Percentiles rank a stretch among this genome's conserved stretches.
Conservation (phyloP, 1,140 invertebrate species). For the Saccostrea glomerata region DNA sequence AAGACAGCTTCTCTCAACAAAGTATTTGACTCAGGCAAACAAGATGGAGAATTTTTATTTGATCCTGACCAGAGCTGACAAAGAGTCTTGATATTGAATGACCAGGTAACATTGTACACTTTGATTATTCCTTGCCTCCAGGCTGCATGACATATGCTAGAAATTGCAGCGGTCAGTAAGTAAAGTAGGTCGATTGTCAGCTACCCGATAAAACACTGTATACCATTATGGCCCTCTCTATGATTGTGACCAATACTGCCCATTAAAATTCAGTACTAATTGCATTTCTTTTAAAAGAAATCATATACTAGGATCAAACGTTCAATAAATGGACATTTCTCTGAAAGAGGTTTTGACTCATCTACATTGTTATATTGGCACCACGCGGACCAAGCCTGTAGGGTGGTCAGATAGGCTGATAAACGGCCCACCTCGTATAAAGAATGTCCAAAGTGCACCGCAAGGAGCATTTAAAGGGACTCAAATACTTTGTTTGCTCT, state of each 20-base stretch:
- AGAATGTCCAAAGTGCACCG: conserved; percentile 11
- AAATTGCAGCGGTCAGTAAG: conserved; percentile 22
- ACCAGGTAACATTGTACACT: conserved; percentile 25
- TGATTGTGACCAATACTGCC: neutral
- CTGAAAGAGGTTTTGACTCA: conserved; percentile 27
- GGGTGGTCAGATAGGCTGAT: conserved; percentile 27
- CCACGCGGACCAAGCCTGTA: neutral
- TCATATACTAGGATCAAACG: neutral
- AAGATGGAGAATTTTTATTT: conserved; percentile 6
- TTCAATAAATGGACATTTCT: conserved; percentile 32
- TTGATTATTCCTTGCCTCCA: conserved; percentile 26
- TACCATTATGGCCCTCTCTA: neutral
- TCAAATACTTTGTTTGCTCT: neutral
- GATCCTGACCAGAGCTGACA: neutral
- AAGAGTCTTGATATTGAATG: neutral
- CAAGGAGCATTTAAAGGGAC: conserved; percentile 15
- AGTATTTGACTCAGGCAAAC: conserved; percentile 13
- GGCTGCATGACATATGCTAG: conserved; percentile 25
- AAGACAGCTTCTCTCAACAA: conserved; percentile 22
- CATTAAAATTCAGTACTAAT: conserved; percentile 27
- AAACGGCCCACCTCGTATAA: neutral
- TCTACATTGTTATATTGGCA: conserved; percentile 4
- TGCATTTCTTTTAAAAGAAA: conserved; percentile 21
- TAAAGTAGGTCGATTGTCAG: neutral
- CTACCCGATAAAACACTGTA: conserved; percentile 33